Conservation (phyloP, 2,888 invertebrate species). For the Nomada fabriciana region DNA sequence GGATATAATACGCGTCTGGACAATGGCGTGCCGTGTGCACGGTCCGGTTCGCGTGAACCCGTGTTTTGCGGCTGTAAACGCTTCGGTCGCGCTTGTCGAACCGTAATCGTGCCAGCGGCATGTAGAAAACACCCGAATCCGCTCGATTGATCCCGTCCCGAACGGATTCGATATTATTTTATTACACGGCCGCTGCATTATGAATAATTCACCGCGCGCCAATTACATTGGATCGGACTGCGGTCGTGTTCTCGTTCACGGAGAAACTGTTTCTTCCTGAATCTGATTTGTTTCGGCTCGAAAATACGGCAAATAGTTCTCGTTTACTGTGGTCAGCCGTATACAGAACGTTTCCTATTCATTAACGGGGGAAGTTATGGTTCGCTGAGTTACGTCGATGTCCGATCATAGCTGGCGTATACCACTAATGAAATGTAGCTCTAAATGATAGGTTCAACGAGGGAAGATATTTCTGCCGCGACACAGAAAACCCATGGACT, state of each 20-base stretch:
- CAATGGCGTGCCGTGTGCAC: slow-evolving; percentile 46
- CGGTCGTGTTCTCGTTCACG: background rate
- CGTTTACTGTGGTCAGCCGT: too few species aligned
- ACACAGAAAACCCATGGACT: too few species aligned
- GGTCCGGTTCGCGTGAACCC: slow-evolving; percentile 47
- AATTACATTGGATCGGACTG: slow-evolving; percentile 37
- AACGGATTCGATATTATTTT: slow-evolving; percentile 51
- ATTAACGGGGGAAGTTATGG: too few species aligned
- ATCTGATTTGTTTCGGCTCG: background rate
- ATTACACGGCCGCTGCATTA: slow-evolving; percentile 32
- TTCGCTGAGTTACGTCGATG: too few species aligned
- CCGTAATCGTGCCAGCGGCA: slow-evolving; percentile 48
- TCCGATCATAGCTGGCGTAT: too few species aligned
- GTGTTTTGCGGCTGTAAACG: slow-evolving; percentile 58
- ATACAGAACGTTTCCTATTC: too few species aligned
- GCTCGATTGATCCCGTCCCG: slow-evolving; percentile 49
- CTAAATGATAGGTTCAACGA: too few species aligned
- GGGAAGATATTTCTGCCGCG: too few species aligned
- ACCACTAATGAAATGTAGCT: too few species aligned
- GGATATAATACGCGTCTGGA: slow-evolving; percentile 52
- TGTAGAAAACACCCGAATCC: slow-evolving; percentile 59
- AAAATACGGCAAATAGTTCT: background rate
- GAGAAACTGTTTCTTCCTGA: background rate
- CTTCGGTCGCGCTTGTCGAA: slow-evolving; percentile 40
- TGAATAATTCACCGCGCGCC: slow-evolving; percentile 53